These are phyloP conservation scores for Drosophila micromelanica DNA, from an alignment of 1,140 invertebrate species.

Conservation along the genomic window DNA sequence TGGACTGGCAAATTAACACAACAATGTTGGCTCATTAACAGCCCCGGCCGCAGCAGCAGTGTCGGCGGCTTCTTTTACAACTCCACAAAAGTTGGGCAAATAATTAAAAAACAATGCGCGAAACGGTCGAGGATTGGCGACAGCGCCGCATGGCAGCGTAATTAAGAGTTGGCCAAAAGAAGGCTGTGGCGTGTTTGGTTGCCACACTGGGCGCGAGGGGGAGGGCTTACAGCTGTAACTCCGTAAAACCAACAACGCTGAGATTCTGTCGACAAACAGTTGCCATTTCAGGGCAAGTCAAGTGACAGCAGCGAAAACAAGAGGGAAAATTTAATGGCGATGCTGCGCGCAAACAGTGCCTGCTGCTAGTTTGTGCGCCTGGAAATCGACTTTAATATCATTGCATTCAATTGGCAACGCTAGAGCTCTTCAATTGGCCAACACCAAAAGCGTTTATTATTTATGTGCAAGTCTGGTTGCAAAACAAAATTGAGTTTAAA, in stretches of 20 bases:
- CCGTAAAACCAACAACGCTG: constrained; percentile 59
- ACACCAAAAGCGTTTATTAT: constrained; percentile 67
- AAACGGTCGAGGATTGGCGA: constrained; percentile 44
- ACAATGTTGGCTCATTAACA: constrained; percentile 82
- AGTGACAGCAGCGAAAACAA: constrained; percentile 50
- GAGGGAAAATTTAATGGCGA: neutral
- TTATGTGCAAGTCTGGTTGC: constrained; percentile 33
- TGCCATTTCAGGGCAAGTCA: constrained; percentile 56
- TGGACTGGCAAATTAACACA: constrained; percentile 74
- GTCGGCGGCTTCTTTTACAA: constrained; percentile 57
- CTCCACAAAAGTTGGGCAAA: constrained; percentile 70
- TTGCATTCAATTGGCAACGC: constrained; percentile 57
- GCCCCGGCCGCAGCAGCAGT: constrained; percentile 21
- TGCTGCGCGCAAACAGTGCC: neutral
- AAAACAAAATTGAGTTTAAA: constrained; percentile 56
- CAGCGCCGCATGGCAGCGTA: constrained; percentile 49
- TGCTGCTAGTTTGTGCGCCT: neutral
- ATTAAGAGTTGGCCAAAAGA: constrained; percentile 56
- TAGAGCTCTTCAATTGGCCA: constrained; percentile 57
- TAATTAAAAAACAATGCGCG: constrained; percentile 78
- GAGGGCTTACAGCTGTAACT: constrained; percentile 54
- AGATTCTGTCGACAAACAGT: constrained; percentile 56
- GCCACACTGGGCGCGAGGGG: neutral
- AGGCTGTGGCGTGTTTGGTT: constrained; percentile 13
- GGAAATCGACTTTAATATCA: constrained; percentile 52